Evolutionary conservation across 2,797 vertebrate genomes (phyloP).

Genomic region (Helicolenus hilgendorfi): DNA sequence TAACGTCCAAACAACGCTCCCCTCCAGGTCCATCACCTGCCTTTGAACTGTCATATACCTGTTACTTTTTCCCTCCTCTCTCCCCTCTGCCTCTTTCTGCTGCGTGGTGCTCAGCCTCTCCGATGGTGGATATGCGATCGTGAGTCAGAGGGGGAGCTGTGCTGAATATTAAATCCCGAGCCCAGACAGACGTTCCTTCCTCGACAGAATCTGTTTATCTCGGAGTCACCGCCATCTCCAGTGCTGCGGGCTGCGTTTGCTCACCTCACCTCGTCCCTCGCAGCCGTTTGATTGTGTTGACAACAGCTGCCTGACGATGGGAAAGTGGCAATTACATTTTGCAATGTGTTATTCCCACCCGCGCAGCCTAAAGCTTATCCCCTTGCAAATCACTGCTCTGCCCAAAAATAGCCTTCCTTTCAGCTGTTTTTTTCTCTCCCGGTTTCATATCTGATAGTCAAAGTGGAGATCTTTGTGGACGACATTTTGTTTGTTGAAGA

Average conservation of each 20-base stretch:
- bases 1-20: slow-evolving; percentile 56
- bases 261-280: slow-evolving; percentile 63
- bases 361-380: slow-evolving; percentile 44
- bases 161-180: slow-evolving; percentile 79
- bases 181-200: slow-evolving; percentile 68
- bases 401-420: slow-evolving; percentile 54
- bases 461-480: neutral
- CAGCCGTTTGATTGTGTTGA: slow-evolving; percentile 77
- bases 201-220: slow-evolving; percentile 76
- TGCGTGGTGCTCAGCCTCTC: slow-evolving; percentile 48
- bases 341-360: slow-evolving; percentile 64
- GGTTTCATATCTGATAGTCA: slow-evolving; percentile 6
- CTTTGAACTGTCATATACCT: slow-evolving; percentile 75
- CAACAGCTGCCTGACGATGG: slow-evolving; percentile 72
- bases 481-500: slow-evolving; percentile 3
- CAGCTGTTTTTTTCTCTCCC: neutral
- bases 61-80: slow-evolving; percentile 37
- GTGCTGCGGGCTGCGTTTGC: slow-evolving; percentile 63
- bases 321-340: slow-evolving; percentile 76
- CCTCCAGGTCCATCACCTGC: slow-evolving; percentile 62
- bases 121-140: slow-evolving; percentile 70
- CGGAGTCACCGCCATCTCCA: slow-evolving; percentile 59
- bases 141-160: slow-evolving; percentile 61
- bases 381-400: slow-evolving; percentile 21
- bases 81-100: slow-evolving; percentile 52